phyloP scores from a whole-genome alignment of 2,888 invertebrate genomes.

The Drosophila maculinotata region DNA sequence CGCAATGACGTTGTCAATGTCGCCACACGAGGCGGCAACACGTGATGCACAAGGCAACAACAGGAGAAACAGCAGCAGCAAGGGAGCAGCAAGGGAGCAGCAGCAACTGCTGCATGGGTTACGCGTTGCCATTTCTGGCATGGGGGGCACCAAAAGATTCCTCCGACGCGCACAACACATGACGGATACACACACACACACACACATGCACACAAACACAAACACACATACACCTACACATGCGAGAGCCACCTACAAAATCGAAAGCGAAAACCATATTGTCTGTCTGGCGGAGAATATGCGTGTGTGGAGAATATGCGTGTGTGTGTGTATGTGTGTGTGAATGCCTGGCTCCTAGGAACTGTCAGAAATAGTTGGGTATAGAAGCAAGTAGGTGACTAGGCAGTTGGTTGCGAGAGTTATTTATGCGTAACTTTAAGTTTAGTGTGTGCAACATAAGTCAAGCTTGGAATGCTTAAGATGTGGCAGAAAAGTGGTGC shows the following conservation, averaged over 20 bases:
- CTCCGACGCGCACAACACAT: constrained; percentile 36
- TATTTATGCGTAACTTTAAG: constrained; percentile 32
- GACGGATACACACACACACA: constrained; percentile 9
- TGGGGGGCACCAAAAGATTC: constrained; percentile 44
- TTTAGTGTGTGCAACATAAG: background rate
- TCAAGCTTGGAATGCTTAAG: background rate
- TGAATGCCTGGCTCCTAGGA: constrained; percentile 10
- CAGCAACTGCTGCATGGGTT: constrained; percentile 26
- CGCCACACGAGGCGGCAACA: constrained; percentile 71
- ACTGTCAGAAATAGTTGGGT: constrained; percentile 29
- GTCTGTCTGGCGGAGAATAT: constrained; percentile 38
- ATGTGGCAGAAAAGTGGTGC: background rate
- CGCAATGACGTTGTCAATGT: constrained; percentile 48
- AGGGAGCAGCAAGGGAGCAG: background rate
- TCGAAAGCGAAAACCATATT: constrained; percentile 75
- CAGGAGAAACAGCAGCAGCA: constrained; percentile 7
- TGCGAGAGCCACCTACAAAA: constrained; percentile 58
- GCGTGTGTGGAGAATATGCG: no score
- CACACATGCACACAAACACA: background rate
- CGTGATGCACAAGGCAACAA: constrained; percentile 68
- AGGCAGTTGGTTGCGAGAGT: constrained; percentile 27
- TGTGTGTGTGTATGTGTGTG: constrained; percentile 8
- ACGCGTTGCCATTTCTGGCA: constrained; percentile 32
- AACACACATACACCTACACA: background rate
- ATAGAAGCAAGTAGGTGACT: constrained; percentile 46